A percentile compares a stretch with the other conserved stretches of the same genome.
phyloP scores from a whole-genome alignment of 1,140 invertebrate genomes.

The Bradysia coprophila region DNA sequence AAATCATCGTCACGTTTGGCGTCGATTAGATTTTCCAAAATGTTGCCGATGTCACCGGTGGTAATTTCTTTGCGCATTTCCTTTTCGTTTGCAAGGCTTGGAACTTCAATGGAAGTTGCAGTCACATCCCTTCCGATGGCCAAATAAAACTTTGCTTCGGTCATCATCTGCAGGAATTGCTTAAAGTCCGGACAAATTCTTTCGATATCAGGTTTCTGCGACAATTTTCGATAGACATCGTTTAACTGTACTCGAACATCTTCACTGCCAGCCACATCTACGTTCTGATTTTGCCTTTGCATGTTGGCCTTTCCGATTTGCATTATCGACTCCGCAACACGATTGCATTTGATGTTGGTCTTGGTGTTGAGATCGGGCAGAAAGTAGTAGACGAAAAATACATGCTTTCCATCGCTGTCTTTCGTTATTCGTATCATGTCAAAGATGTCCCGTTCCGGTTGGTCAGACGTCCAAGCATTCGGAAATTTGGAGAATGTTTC shows the following conservation, averaged over 20 bases:
- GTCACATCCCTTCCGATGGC: slow-evolving; percentile 35
- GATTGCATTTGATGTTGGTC: too few species aligned
- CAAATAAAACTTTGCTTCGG: background rate
- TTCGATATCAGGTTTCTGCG: background rate
- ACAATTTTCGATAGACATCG: background rate
- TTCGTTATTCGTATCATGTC: too few species aligned
- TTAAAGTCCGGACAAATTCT: background rate
- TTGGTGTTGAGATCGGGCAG: too few species aligned
- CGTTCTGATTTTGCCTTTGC: background rate
- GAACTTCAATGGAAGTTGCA: slow-evolving; percentile 95
- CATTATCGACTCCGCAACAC: too few species aligned
- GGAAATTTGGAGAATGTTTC: too few species aligned
- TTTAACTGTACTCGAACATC: background rate
- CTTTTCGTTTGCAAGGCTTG: slow-evolving; percentile 60
- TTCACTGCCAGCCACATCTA: background rate
- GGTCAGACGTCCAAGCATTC: too few species aligned
- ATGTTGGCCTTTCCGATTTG: too few species aligned
- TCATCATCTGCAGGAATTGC: background rate
- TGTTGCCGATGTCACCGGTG: slow-evolving; percentile 85
- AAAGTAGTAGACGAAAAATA: too few species aligned
- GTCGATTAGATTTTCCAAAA: slow-evolving; percentile 85
- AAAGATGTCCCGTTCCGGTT: too few species aligned
- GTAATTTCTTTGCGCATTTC: slow-evolving; percentile 59
- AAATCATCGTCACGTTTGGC: too few species aligned
- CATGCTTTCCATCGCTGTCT: too few species aligned